A percentile compares a stretch with the other conserved stretches of the same genome.
Evolutionary conservation across 1,140 invertebrate species (phyloP).

Genomic region (Telenomus remus): DNA sequence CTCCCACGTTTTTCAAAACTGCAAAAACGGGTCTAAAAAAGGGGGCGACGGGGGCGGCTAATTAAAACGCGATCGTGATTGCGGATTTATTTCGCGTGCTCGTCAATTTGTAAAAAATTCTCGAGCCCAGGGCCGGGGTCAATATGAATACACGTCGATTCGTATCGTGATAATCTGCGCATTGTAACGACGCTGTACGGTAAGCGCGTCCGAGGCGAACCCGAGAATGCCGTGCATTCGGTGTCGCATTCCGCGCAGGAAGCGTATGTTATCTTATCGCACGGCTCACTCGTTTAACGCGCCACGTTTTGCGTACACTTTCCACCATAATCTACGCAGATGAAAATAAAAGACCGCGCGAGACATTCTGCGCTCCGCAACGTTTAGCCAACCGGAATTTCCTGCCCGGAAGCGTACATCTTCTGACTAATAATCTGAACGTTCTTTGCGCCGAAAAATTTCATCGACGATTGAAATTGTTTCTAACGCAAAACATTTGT

Average conservation of each 20-base stretch:
- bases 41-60: too few relatives aligned
- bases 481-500: too few relatives aligned
- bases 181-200: conserved; percentile 36
- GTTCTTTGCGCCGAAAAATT: too few relatives aligned
- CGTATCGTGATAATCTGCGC: conserved; percentile 35
- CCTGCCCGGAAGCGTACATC: background rate
- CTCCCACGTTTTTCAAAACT: too few relatives aligned
- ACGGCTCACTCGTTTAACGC: conserved; percentile 43
- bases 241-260: conserved; percentile 45
- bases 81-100: conserved; percentile 2
- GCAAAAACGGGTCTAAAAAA: too few relatives aligned
- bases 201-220: conserved; percentile 16
- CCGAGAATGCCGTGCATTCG: conserved; percentile 33
- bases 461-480: too few relatives aligned
- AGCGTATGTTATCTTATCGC: conserved; percentile 49
- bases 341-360: conserved; percentile 36
- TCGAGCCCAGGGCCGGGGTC: conserved; percentile 26
- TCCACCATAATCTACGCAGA: conserved; percentile 39
- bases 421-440: too few relatives aligned
- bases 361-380: conserved; percentile 20
- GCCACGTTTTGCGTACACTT: conserved; percentile 28
- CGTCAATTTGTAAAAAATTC: conserved; percentile 42
- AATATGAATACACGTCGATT: conserved; percentile 47
- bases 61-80: background rate
- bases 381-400: conserved; percentile 4